Evolutionary conservation across 2,888 invertebrate genomes (phyloP).

Genomic region (Standfussiana lucernea): DNA sequence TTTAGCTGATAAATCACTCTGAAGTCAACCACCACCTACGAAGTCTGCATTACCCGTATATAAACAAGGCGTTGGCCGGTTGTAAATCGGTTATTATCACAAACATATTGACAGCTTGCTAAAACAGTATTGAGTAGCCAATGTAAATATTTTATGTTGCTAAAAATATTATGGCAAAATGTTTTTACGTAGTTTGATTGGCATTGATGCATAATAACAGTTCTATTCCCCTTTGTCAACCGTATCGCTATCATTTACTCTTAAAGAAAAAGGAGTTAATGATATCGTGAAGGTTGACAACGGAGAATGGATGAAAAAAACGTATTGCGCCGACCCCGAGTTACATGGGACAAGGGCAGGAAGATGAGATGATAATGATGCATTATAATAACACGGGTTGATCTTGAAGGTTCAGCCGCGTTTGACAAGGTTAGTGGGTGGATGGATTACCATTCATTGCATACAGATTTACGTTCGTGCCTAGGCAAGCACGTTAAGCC

Average conservation of each 20-base stretch:
- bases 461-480: neutral
- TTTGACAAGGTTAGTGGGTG: neutral
- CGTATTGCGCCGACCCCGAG: no score
- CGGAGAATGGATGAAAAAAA: no score
- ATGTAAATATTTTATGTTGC: conserved; percentile 53
- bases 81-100: conserved; percentile 55
- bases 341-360: no score
- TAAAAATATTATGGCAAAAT: conserved; percentile 40
- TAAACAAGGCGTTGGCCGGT: conserved; percentile 42
- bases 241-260: no score
- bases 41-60: conserved; percentile 21
- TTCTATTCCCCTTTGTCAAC: no score
- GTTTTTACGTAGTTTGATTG: conserved; percentile 9
- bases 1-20: conserved; percentile 54
- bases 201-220: neutral
- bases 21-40: conserved; percentile 52
- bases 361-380: no score
- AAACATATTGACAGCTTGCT: conserved; percentile 56
- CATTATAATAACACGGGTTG: neutral
- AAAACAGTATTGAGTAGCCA: conserved; percentile 42
- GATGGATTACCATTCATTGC: neutral
- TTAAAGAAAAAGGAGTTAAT: no score
- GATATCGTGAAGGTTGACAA: no score
- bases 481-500: neutral
- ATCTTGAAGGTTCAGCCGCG: neutral